Conservation (phyloP, 1,140 invertebrate genomes). For the Periplaneta americana region DNA sequence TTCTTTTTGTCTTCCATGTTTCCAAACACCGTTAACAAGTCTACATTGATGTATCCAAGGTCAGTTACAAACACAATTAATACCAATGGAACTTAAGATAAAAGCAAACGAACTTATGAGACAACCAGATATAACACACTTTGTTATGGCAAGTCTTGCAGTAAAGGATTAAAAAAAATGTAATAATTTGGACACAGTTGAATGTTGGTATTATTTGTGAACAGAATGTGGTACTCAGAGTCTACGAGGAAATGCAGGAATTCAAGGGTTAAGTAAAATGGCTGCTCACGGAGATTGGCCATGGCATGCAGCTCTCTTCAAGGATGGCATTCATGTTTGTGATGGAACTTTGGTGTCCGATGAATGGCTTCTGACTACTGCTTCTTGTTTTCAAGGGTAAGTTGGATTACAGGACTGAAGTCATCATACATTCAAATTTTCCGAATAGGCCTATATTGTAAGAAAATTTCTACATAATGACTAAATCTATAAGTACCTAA, state of each 20-base stretch:
- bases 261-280: conserved; percentile 57
- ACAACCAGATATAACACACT: too few relatives aligned
- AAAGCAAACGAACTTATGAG: too few relatives aligned
- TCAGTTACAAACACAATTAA: too few relatives aligned
- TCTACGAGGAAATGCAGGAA: conserved; percentile 37
- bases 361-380: conserved; percentile 79
- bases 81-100: too few relatives aligned
- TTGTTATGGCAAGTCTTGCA: too few relatives aligned
- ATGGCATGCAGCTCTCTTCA: conserved; percentile 79
- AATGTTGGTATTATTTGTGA: not conserved
- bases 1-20: too few relatives aligned
- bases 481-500: too few relatives aligned
- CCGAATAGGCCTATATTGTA: not conserved
- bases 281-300: conserved; percentile 79
- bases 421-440: not conserved
- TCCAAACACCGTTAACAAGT: too few relatives aligned
- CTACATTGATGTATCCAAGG: too few relatives aligned
- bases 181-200: too few relatives aligned
- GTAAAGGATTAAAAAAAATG: too few relatives aligned
- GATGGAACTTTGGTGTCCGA: conserved; percentile 75
- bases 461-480: not conserved
- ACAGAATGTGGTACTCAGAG: conserved; percentile 70
- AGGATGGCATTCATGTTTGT: conserved; percentile 79
- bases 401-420: not conserved
- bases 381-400: conserved; percentile 80